Evolutionary conservation across 1,140 invertebrate genomes (phyloP), one percentile per base, ranked within the genome.

Genomic region (Meloidogyne hapla): DNA sequence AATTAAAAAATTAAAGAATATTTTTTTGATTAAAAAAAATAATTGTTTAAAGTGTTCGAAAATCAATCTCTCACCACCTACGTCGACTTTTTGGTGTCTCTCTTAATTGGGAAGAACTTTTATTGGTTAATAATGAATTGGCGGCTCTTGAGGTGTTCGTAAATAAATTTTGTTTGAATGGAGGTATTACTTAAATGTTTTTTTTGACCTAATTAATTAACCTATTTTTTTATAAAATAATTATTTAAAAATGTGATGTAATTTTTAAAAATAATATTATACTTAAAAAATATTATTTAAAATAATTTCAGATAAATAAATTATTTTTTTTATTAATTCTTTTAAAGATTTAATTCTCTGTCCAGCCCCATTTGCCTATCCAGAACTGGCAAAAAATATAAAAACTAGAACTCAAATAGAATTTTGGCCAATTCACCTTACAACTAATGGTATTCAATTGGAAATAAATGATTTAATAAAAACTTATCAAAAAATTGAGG

Each of bases 281-380:
- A n/a, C n/a, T n/a, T n/a, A n/a, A n/a, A n/a, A n/a, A n/a, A n/a
- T n/a, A n/a, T n/a, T n/a, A n/a, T n/a, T n/a, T n/a, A n/a, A n/a
- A n/a, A n/a, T n/a, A n/a, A n/a, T n/a, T n/a, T n/a, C n/a, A n/a
- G n/a, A n/a, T n/a, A n/a, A 56, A 42, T 2, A 42, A 42, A n/a
- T n/a, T 56, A 33, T 42, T 42, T 38, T 5, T 21, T 33, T n/a
- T n/a, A n/a, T n/a, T n/a, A n/a, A n/a, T n/a, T n/a, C n/a, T n/a
- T n/a, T n/a, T n/a, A n/a, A n/a, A 72, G 70, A 72, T 72, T 25
- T 72, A 21, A 21, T 72, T 25, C 70, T 72, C 21, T 72, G 48
- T 61, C 70, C 70, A 23, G 48, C 45, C n/a, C 70, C 70, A 13
- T 72, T 72, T n/a, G 70, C 70, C 5, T 56, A 48, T 63, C 40